Conservation (phyloP, 2,113 vertebrate genomes). For the Aythya baeri region DNA sequence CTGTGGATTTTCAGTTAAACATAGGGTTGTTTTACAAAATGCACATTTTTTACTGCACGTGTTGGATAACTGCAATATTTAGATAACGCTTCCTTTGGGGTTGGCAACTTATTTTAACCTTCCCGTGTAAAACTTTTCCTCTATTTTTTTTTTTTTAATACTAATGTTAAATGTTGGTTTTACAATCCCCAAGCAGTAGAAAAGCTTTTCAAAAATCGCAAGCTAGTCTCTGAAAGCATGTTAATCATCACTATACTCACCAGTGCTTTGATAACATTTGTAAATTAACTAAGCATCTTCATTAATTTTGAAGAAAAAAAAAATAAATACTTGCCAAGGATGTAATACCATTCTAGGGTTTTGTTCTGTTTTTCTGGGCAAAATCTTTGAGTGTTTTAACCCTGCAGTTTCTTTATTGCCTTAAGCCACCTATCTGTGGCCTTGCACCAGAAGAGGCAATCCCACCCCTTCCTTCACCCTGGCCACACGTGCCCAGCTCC, state of each 20-base stretch:
- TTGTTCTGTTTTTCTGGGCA: not conserved
- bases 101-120: not conserved
- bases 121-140: not conserved
- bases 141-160: not conserved
- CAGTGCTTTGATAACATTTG: not conserved
- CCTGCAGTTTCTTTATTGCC: not conserved
- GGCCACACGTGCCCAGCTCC: not conserved
- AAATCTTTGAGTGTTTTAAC: not conserved
- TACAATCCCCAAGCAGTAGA: not conserved
- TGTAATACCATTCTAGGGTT: not conserved
- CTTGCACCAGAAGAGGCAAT: not conserved
- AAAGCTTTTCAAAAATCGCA: not conserved
- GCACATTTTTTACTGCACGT: accelerated
- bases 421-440: not conserved
- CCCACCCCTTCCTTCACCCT: not conserved
- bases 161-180: not conserved
- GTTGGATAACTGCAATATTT: not conserved
- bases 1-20: not conserved
- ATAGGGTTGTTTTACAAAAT: not conserved
- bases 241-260: not conserved
- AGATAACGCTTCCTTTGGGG: not conserved
- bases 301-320: not conserved
- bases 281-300: not conserved
- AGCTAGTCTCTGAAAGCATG: not conserved
- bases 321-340: not conserved